Evolutionary conservation across 2,888 invertebrate genomes (phyloP), one percentile per base, ranked within the genome.

Genomic region (Yponomeuta plumbellus): DNA sequence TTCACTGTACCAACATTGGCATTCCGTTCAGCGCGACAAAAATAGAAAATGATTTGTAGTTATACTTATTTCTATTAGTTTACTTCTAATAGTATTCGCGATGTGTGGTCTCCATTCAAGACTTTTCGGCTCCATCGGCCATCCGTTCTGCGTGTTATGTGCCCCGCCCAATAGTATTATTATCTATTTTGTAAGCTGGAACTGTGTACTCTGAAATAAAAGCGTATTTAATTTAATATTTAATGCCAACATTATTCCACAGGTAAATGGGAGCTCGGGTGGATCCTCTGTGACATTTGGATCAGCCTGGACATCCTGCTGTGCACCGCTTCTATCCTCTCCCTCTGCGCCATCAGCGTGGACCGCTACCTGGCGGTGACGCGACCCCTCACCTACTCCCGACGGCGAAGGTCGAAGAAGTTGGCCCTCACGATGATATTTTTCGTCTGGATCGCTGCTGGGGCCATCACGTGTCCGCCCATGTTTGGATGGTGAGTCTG

Each of bases 281-380:
- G 96, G 93, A 93, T 97, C 70, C 93, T 97, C 63, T 96, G 96
- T 80, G 96, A 96, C 80, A 94, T 96, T 71, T 98, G 98, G 98
- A 95, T 98, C 71, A 98, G 97, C 75, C 93, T 94, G 87, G 99
- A 99, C 85, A 97, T 99, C 66, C 94, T 98, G 70, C 93, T 98
- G 66, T 98, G 98, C 86, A 98, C 98, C 0, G 97, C 98, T 0
- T 97, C 97, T 67, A 98, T 98, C 77, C 92, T 98, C 52, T 97
- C 97, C 74, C 92, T 98, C 69, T 97, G 97, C 80, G 98, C 97
- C 67, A 98, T 98, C 86, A 97, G 97, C 76, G 94, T 98, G 70
- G 96, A 96, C 85, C 92, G 96, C 73, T 99, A 98, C 85, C 92
- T 98, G 73, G 98, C 99, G 22, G 98, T 99, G 67, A 98, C 98